Evolutionary conservation across 2,113 vertebrate species (phyloP).

Genomic region (Psilopsiagon aurifrons): DNA sequence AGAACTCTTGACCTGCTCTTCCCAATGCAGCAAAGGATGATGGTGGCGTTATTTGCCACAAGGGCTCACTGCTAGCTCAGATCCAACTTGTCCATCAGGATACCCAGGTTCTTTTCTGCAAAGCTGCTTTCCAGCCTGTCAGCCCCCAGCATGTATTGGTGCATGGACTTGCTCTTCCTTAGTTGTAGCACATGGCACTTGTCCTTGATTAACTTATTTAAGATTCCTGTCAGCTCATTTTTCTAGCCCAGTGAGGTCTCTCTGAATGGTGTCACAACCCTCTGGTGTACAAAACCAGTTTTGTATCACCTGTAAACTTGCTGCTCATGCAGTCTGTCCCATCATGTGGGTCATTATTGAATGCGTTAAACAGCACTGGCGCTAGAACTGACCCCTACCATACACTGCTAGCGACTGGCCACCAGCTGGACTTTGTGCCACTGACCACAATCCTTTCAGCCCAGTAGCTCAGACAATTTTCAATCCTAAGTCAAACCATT

Average conservation of each 20-base stretch:
- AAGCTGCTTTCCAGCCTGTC: not conserved
- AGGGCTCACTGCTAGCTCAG: not conserved
- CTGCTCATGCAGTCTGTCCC: not conserved
- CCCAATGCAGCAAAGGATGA: not conserved
- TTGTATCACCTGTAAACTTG: not conserved
- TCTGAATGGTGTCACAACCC: not conserved
- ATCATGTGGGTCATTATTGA: not conserved
- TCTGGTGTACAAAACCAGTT: not conserved
- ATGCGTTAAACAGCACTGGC: not conserved
- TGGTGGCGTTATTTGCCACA: not conserved
- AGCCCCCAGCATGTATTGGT: not conserved
- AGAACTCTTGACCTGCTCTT: not conserved
- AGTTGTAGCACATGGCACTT: not conserved
- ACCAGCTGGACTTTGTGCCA: not conserved
- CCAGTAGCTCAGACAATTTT: not conserved
- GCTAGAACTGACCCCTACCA: not conserved
- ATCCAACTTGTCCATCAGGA: not conserved
- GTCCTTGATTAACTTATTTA: not conserved
- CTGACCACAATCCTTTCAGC: not conserved
- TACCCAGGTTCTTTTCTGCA: not conserved
- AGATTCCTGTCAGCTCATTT: not conserved
- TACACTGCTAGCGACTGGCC: not conserved
- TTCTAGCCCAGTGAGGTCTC: not conserved
- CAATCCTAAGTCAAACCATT: not conserved
- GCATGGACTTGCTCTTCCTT: not conserved